A percentile compares a stretch with the other conserved stretches of the same genome.
These are phyloP conservation scores for Mus caroli DNA, from an alignment of 2,797 vertebrate species.

Conservation along the genomic window DNA sequence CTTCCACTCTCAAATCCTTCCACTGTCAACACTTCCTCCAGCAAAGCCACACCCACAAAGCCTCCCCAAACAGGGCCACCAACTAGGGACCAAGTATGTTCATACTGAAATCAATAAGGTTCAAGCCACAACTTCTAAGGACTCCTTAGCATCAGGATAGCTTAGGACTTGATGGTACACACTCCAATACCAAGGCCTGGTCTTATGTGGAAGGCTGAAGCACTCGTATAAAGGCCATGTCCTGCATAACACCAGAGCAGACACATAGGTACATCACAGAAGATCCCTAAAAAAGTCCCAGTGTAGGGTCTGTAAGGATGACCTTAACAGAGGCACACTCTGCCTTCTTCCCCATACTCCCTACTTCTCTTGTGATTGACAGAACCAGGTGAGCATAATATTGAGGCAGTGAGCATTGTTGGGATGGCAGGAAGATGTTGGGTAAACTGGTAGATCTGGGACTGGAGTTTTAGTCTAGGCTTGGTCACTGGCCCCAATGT, in stretches of 20 bases:
- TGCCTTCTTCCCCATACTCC: neutral
- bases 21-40: neutral
- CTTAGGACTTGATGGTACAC: neutral
- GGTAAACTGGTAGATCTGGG: neutral
- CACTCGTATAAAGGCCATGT: neutral
- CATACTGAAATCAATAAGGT: neutral
- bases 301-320: neutral
- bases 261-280: neutral
- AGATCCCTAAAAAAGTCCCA: neutral
- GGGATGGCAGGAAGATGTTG: rapidly evolving
- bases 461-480: neutral
- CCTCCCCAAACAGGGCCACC: neutral
- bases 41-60: too few relatives aligned
- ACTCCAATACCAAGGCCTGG: neutral
- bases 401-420: neutral
- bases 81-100: neutral
- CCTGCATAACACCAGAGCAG: neutral
- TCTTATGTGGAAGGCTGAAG: too few relatives aligned
- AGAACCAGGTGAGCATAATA: neutral
- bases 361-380: slow-evolving; percentile 54
- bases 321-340: neutral
- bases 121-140: neutral
- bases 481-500: neutral
- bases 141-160: neutral
- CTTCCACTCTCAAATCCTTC: neutral